Evolutionary conservation across 1,140 invertebrate species (phyloP).

Genomic region (Pararge aegeria): DNA sequence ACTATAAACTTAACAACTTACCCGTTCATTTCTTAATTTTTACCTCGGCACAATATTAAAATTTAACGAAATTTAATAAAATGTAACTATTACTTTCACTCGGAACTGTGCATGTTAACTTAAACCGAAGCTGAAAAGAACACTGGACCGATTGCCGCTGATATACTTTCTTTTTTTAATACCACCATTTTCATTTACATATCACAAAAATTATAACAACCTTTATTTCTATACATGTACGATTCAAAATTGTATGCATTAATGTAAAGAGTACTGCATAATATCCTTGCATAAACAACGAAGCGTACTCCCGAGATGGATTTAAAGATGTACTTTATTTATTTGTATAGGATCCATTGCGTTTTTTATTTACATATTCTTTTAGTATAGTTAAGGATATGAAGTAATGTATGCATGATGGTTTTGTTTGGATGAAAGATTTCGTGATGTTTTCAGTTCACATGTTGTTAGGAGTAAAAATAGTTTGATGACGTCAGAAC

Average conservation of each 20-base stretch:
- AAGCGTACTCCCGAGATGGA: not conserved
- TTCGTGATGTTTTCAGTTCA: slow-evolving; percentile 9
- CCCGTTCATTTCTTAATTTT: not conserved
- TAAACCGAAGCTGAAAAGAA: not conserved
- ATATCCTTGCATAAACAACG: not conserved
- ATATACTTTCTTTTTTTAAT: slow-evolving; percentile 25
- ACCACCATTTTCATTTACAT: slow-evolving; percentile 3
- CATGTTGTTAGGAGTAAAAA: slow-evolving; percentile 22
- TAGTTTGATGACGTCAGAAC: slow-evolving; percentile 25
- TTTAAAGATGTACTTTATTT: slow-evolving; percentile 18
- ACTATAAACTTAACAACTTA: not conserved
- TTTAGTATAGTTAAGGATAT: slow-evolving; percentile 1
- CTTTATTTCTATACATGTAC: not conserved
- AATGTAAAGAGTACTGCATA: not conserved
- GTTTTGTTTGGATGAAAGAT: slow-evolving; percentile 11
- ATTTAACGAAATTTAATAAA: not conserved
- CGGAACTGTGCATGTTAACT: not conserved
- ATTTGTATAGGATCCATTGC: slow-evolving; percentile 26
- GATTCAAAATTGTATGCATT: slow-evolving; percentile 8
- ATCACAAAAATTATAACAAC: not conserved
- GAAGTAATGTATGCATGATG: slow-evolving; percentile 31
- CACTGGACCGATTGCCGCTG: slow-evolving; percentile 10
- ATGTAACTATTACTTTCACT: not conserved
- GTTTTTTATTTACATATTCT: slow-evolving; percentile 3
- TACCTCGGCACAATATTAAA: not conserved